A percentile compares a stretch with the other conserved stretches of the same genome.
Evolutionary conservation across 2,113 vertebrate species (phyloP).

Genomic region (Clarias magur): DNA sequence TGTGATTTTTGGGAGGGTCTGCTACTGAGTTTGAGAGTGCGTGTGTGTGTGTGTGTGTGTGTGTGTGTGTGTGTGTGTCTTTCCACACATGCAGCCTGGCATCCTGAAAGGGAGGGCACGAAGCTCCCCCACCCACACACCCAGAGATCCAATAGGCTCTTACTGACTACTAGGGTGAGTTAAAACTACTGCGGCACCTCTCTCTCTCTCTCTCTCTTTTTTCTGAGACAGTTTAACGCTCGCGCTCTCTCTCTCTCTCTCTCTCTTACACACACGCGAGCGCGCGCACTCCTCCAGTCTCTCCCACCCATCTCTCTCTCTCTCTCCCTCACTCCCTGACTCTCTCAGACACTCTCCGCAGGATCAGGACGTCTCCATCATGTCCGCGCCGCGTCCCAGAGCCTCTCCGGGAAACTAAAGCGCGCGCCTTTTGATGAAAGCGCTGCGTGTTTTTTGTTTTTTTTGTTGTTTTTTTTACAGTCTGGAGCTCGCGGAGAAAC

Average conservation of each 20-base stretch:
- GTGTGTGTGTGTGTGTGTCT: background rate
- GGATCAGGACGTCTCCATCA: slow-evolving; percentile 45
- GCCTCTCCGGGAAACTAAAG: slow-evolving; percentile 51
- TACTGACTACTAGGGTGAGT: slow-evolving; percentile 12
- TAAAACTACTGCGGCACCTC: slow-evolving; percentile 10
- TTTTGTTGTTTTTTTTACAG: background rate
- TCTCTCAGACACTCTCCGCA: slow-evolving; percentile 40
- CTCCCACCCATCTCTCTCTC: slow-evolving; percentile 18
- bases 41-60: background rate
- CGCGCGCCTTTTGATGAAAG: background rate
- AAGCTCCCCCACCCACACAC: slow-evolving; percentile 13
- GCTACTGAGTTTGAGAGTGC: background rate
- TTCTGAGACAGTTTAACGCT: background rate
- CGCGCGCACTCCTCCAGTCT: slow-evolving; percentile 15
- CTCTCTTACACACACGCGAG: slow-evolving; percentile 13
- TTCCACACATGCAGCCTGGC: background rate
- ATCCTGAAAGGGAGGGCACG: background rate
- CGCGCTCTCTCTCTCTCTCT: slow-evolving; percentile 3
- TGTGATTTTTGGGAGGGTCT: background rate
- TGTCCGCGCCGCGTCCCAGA: slow-evolving; percentile 59
- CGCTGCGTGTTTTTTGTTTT: background rate
- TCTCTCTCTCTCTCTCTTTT: background rate
- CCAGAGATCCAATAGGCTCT: slow-evolving; percentile 16
- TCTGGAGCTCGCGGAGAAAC: slow-evolving; percentile 58
- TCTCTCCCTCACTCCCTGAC: background rate